Evolutionary conservation across 2,113 vertebrate species (phyloP).

Genomic region (Rhinopomastus cyanomelas): DNA sequence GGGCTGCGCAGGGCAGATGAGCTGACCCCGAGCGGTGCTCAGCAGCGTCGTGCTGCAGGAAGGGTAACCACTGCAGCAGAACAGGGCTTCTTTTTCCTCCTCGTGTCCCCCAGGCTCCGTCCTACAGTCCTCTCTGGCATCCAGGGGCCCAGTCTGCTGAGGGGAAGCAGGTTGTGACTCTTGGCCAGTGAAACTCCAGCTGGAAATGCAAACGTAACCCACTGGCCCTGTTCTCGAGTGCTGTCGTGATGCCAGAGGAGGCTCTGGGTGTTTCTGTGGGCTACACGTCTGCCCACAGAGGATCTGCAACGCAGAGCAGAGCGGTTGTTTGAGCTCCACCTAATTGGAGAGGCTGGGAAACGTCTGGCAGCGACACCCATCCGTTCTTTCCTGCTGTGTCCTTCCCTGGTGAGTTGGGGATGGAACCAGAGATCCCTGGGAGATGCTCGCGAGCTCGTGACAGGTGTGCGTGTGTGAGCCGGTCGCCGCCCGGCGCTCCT

Average conservation of each 20-base stretch:
- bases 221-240: slow-evolving; percentile 9
- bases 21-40: background rate
- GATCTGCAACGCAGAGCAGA: slow-evolving; percentile 50
- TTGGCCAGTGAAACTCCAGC: background rate
- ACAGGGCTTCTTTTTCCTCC: slow-evolving; percentile 20
- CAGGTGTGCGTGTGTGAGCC: slow-evolving; percentile 75
- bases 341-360: slow-evolving; percentile 76
- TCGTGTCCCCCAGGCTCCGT: slow-evolving; percentile 4
- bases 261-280: slow-evolving; percentile 63
- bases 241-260: slow-evolving; percentile 37
- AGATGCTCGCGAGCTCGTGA: slow-evolving; percentile 69
- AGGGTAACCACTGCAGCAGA: background rate
- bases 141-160: background rate
- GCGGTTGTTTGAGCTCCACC: slow-evolving; percentile 74
- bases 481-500: slow-evolving; percentile 64
- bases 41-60: background rate
- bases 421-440: slow-evolving; percentile 72
- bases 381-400: slow-evolving; percentile 74
- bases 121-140: slow-evolving; percentile 2
- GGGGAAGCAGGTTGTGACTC: background rate
- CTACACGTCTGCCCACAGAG: slow-evolving; percentile 77
- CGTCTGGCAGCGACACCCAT: slow-evolving; percentile 78
- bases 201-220: background rate
- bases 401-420: slow-evolving; percentile 70
- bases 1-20: background rate